These are phyloP conservation scores for Staurois parvus DNA, from an alignment of 2,797 vertebrate species.

Conservation along the genomic window DNA sequence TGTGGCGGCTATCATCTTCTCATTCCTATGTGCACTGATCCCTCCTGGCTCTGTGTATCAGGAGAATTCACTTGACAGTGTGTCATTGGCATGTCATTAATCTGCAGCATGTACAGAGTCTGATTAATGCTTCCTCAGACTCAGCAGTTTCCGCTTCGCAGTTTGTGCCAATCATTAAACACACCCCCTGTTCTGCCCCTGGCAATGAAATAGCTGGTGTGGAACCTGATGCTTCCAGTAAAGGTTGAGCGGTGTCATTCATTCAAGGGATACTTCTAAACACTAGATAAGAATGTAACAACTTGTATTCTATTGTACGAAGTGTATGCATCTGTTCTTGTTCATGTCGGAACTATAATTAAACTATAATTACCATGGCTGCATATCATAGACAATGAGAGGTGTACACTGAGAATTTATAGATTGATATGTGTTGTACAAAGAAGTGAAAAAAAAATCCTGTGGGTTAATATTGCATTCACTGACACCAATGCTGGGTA, in stretches of 20 bases:
- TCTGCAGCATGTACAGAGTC: constrained; percentile 4
- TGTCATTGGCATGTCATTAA: constrained; percentile 28
- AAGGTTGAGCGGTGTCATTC: background rate
- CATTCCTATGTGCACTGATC: constrained; percentile 31
- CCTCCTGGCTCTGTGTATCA: constrained; percentile 13
- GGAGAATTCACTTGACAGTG: constrained; percentile 30
- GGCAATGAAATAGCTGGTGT: constrained; percentile 21
- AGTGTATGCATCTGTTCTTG: too few relatives aligned
- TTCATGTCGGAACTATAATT: too few relatives aligned
- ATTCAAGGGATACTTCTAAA: background rate
- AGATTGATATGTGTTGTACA: too few relatives aligned
- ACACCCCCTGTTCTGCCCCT: background rate
- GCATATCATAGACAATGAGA: too few relatives aligned
- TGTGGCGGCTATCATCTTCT: constrained; percentile 21
- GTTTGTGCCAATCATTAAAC: constrained; percentile 22
- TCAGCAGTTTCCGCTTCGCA: constrained; percentile 24
- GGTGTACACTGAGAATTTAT: too few relatives aligned
- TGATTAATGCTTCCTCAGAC: constrained; percentile 34
- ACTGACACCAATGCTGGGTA: too few relatives aligned
- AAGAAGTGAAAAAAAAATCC: too few relatives aligned
- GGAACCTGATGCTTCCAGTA: background rate
- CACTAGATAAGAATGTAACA: too few relatives aligned
- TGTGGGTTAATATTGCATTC: too few relatives aligned
- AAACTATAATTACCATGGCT: too few relatives aligned
- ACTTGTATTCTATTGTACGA: too few relatives aligned